Conservation (phyloP, 2,888 invertebrate species). For the Cremastinae sp. region DNA sequence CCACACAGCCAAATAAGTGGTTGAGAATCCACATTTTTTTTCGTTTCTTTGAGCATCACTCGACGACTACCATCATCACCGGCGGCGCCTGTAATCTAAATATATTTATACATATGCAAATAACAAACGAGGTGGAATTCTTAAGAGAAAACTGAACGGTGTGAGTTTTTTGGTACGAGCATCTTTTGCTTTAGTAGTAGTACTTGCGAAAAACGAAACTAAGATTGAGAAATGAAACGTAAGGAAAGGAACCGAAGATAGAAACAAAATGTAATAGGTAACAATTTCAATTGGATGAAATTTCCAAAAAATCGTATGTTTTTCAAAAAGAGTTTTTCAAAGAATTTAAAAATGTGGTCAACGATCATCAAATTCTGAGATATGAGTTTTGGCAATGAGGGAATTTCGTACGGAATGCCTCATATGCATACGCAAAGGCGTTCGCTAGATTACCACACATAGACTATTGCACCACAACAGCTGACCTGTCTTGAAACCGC, state of each 20-base stretch:
- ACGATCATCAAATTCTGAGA: too few relatives aligned
- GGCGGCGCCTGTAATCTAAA: neutral
- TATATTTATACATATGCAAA: constrained; percentile 6
- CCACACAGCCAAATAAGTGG: constrained; percentile 34
- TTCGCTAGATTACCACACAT: constrained; percentile 20
- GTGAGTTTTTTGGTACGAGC: neutral
- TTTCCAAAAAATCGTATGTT: constrained; percentile 14
- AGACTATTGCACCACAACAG: constrained; percentile 49
- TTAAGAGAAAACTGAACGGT: constrained; percentile 1
- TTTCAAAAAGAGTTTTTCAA: too few relatives aligned
- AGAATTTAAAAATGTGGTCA: too few relatives aligned
- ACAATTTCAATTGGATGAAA: too few relatives aligned
- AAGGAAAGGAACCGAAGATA: constrained; percentile 39
- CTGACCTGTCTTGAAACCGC: constrained; percentile 53
- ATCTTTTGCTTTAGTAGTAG: neutral
- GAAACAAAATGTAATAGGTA: too few relatives aligned
- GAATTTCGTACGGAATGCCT: neutral
- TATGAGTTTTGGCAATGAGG: neutral
- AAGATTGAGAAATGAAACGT: constrained; percentile 30
- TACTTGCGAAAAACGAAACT: constrained; percentile 22
- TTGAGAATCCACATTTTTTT: constrained; percentile 6
- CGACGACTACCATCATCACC: constrained; percentile 12
- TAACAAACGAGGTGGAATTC: constrained; percentile 35
- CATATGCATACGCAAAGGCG: neutral
- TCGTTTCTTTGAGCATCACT: constrained; percentile 10